phyloP scores from a whole-genome alignment of 2,797 vertebrate genomes.

The Coilia nasus region DNA sequence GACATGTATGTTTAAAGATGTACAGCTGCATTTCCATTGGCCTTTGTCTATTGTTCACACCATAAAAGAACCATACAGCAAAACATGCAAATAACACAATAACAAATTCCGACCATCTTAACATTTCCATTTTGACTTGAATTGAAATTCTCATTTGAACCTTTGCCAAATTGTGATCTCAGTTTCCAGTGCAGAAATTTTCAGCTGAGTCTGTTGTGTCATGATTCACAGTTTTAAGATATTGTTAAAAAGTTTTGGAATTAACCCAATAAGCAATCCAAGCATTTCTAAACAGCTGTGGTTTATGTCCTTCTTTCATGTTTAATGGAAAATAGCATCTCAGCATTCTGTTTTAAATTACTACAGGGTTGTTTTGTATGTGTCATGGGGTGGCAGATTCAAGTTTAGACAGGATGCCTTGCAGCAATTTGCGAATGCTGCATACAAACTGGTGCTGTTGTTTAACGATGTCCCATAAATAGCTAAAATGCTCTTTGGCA shows the following conservation, averaged over 20 bases:
- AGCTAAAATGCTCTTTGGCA: not conserved
- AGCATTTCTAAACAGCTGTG: constrained; percentile 5
- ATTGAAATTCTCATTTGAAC: not conserved
- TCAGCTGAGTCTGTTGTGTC: not conserved
- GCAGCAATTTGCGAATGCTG: not conserved
- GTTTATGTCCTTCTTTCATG: not conserved
- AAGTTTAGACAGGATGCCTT: constrained; percentile 34
- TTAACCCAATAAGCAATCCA: not conserved
- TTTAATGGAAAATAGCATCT: not conserved
- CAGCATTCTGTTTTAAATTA: constrained; percentile 36
- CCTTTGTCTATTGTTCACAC: constrained; percentile 61
- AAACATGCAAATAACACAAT: not conserved
- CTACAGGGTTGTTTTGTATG: constrained; percentile 30
- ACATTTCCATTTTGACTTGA: not conserved
- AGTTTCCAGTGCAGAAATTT: not conserved
- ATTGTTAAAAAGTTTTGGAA: not conserved
- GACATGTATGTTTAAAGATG: constrained; percentile 51
- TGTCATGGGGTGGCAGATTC: constrained; percentile 16
- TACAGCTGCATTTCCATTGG: constrained; percentile 61
- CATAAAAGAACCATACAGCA: constrained; percentile 26
- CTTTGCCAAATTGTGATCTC: not conserved
- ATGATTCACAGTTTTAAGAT: constrained; percentile 34
- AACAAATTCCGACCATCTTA: not conserved
- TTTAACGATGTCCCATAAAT: not conserved
- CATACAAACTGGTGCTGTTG: constrained; percentile 20